Evolutionary conservation across 2,888 invertebrate species (phyloP), one percentile per base, ranked within the genome.

Genomic region (Napeogenes sylphis): DNA sequence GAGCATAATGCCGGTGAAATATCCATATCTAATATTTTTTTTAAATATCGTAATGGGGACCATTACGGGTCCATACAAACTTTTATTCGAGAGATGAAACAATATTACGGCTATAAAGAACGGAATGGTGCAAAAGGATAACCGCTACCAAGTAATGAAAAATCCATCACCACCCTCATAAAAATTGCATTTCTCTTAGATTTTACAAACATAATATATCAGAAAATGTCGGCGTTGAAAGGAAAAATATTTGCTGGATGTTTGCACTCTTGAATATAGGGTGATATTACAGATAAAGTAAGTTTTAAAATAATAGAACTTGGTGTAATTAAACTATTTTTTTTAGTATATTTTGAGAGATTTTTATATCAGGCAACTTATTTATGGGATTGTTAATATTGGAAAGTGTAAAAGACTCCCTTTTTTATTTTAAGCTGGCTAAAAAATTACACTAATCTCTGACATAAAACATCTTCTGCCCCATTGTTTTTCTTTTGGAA

Each of bases 71-170:
- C 21, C 21, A 21, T 77, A 76, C 79, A 81, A 82, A 82, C 81
- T 85, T 84, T 83, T 83, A 80, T 85, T 81, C 72, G 76, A 75
- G 75, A 80, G 73, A 77, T 72, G 72, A 84, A 86, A 84, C 84
- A 84, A 84, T 85, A 85, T 85, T 82, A 83, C 74, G 57, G 76
- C 80, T 71, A 81, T 85, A 82, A 84, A 84, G 77, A 82, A 83
- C 68, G 77, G 75, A 75, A 80, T 70, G 75, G 73, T 6, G 35
- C 35, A 35, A 35, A 35, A 35, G 35, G 3, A 2, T 6, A 6
- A 6, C 2, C 6, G 35, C 35, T 35, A 5, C 66, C 64, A 67
- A 70, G 76, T 83, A 85, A 85, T 85, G 83, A 85, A 83, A 85
- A 81, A 76, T 77, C 76, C 75, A 74, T 79, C 79, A 79, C 78